Evolutionary conservation across 2,797 vertebrate genomes (phyloP).

Genomic region (Enteromius afrohamiltoni): DNA sequence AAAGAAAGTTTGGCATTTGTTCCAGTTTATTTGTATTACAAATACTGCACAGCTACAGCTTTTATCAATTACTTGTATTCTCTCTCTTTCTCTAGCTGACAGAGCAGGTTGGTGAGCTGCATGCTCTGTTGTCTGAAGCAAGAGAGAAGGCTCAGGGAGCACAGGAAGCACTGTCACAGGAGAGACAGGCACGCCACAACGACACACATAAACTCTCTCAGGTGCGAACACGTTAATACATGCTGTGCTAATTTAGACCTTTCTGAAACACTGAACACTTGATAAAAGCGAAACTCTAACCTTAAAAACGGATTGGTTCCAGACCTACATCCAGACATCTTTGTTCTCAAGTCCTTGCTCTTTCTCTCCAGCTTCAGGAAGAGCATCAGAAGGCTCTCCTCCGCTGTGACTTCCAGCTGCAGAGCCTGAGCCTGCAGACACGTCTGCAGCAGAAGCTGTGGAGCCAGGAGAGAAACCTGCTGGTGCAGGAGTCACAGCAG

Average conservation of each 20-base stretch:
- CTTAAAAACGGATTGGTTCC: not conserved
- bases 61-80: not conserved
- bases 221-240: conserved; percentile 66
- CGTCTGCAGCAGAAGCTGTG: conserved; percentile 94
- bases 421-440: conserved; percentile 93
- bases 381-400: conserved; percentile 94
- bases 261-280: not conserved
- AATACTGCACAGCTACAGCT: not conserved
- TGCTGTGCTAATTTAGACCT: not conserved
- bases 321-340: not conserved
- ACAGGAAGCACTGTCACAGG: conserved; percentile 84
- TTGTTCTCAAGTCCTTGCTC: conserved; percentile 57
- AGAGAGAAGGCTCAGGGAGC: conserved; percentile 79
- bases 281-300: not conserved
- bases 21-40: conserved; percentile 13
- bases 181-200: conserved; percentile 81
- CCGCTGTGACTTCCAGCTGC: conserved; percentile 91
- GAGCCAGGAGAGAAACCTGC: conserved; percentile 92
- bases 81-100: conserved; percentile 15
- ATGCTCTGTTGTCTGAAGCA: conserved; percentile 78
- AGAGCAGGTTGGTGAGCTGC: conserved; percentile 81
- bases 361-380: conserved; percentile 83
- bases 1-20: not conserved
- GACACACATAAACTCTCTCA: conserved; percentile 82
- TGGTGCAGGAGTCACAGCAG: conserved; percentile 95